Conservation (phyloP, 2,888 invertebrate genomes). For the Caenorhabditis plicata region DNA sequence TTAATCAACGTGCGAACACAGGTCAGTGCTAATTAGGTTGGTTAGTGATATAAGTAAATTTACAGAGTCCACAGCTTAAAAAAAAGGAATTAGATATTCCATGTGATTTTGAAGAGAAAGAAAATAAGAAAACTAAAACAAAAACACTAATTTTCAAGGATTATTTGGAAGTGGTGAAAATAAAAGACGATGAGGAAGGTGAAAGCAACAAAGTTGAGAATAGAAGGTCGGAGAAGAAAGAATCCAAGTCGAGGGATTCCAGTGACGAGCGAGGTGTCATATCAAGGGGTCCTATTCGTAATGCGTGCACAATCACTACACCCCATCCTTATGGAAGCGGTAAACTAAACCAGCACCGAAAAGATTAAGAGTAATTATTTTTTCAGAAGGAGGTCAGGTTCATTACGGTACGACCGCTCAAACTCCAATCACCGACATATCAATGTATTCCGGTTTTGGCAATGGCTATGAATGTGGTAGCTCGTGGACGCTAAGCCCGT, state of each 20-base stretch:
- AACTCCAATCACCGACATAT: slow-evolving; percentile 40
- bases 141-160: slow-evolving; percentile 9
- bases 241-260: slow-evolving; percentile 2
- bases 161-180: slow-evolving; percentile 20
- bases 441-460: slow-evolving; percentile 43
- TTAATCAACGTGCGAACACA: no score
- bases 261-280: slow-evolving; percentile 53
- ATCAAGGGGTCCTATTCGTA: slow-evolving; percentile 60
- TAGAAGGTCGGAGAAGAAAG: slow-evolving; percentile 12
- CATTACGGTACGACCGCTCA: slow-evolving; percentile 42
- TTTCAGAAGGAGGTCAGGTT: slow-evolving; percentile 11
- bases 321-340: slow-evolving; percentile 43
- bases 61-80: slow-evolving; percentile 1
- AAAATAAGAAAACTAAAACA: slow-evolving; percentile 3
- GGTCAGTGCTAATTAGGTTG: no score
- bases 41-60: no score
- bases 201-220: slow-evolving; percentile 16
- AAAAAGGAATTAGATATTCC: slow-evolving; percentile 2
- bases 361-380: background rate
- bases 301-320: slow-evolving; percentile 20
- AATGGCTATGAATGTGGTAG: slow-evolving; percentile 57
- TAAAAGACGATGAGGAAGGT: slow-evolving; percentile 27
- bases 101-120: slow-evolving; percentile 11
- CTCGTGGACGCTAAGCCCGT: slow-evolving; percentile 43
- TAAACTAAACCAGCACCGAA: no score